Conservation (phyloP, 2,113 vertebrate genomes). For the Rhizomys pruinosus region DNA sequence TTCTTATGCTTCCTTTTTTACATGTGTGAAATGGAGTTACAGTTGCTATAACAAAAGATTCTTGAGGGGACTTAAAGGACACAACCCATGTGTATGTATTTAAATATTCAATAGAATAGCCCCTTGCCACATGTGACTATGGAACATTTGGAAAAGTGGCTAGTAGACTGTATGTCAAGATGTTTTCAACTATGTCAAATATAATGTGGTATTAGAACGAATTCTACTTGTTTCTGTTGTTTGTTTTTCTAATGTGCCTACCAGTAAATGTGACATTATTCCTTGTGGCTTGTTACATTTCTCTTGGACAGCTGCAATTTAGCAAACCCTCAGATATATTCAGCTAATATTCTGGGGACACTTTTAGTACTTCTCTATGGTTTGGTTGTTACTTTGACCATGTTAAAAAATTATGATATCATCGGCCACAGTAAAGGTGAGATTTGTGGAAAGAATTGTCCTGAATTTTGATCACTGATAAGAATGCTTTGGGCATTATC, state of each 20-base stretch:
- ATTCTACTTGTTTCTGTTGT: not conserved
- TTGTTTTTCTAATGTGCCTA: not conserved
- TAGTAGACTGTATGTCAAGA: not conserved
- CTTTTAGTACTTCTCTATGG: not conserved
- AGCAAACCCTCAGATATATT: not conserved
- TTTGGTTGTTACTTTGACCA: not conserved
- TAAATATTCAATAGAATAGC: not conserved
- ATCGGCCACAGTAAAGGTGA: not conserved
- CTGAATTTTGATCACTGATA: conserved; percentile 34
- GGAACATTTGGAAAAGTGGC: not conserved
- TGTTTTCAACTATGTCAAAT: not conserved
- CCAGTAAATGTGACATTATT: not conserved
- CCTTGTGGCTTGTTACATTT: conserved; percentile 27
- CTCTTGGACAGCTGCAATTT: not conserved
- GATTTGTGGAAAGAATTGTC: not conserved
- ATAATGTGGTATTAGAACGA: conserved; percentile 19
- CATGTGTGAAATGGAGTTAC: not conserved
- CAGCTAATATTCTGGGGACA: not conserved
- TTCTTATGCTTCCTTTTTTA: not conserved
- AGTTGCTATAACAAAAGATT: not conserved
- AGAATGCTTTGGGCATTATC: conserved; percentile 56
- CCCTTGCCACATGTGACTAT: not conserved
- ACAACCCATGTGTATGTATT: not conserved
- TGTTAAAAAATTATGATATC: not conserved
- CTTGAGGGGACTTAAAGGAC: not conserved